Conservation (phyloP, 2,113 vertebrate genomes). For the Chaenogobius annularis region DNA sequence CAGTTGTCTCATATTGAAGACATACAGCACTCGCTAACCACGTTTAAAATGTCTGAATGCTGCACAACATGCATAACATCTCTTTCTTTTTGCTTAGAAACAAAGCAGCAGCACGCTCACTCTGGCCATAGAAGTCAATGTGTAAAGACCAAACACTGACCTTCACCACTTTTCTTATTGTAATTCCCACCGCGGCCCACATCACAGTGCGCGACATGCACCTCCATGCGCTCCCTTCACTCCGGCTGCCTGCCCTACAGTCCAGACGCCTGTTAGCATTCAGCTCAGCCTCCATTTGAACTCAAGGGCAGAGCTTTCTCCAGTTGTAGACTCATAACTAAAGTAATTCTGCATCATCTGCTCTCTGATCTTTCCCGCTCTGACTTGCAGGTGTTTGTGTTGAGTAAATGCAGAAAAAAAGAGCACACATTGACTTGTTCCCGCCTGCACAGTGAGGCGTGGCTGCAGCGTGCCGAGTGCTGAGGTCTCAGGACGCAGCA, state of each 20-base stretch:
- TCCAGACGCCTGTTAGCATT: conserved; percentile 28
- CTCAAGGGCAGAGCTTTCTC: conserved; percentile 24
- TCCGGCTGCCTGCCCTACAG: conserved; percentile 1
- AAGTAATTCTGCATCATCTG: conserved; percentile 25
- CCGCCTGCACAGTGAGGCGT: neutral
- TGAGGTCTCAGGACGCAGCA: neutral
- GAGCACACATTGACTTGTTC: neutral
- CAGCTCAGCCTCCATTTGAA: conserved; percentile 31
- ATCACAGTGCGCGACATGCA: conserved; percentile 23
- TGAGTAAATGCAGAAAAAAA: too few species aligned
- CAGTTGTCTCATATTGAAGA: too few species aligned
- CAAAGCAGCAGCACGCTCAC: neutral
- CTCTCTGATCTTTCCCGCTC: neutral
- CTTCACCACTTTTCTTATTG: conserved; percentile 36
- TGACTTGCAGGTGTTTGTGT: too few species aligned
- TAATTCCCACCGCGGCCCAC: conserved; percentile 12
- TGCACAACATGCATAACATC: too few species aligned
- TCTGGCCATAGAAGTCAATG: conserved; percentile 23
- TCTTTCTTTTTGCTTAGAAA: too few species aligned
- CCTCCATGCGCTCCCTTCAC: conserved; percentile 4
- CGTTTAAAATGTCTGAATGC: too few species aligned
- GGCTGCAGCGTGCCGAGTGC: too few species aligned
- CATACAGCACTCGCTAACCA: too few species aligned
- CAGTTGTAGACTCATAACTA: conserved; percentile 14
- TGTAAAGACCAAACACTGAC: conserved; percentile 28